Conservation (phyloP, 2,888 invertebrate species). For the Schizaphis graminum region DNA sequence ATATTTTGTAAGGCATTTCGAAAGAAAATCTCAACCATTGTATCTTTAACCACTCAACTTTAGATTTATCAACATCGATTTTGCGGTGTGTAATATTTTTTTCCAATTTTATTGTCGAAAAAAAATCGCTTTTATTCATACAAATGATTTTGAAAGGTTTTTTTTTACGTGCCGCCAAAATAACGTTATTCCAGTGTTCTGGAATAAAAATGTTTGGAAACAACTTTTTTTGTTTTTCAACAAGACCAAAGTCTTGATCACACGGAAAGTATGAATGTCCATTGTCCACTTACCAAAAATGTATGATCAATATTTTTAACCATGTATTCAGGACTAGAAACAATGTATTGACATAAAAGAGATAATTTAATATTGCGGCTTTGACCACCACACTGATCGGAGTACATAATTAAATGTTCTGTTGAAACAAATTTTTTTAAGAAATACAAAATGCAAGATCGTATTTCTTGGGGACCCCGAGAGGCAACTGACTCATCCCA, state of each 20-base stretch:
- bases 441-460: conserved; percentile 33
- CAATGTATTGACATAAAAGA: conserved; percentile 12
- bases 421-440: conserved; percentile 22
- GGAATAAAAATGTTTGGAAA: neutral
- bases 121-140: conserved; percentile 14
- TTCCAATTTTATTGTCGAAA: neutral
- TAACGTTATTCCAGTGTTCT: conserved; percentile 26
- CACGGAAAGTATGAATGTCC: conserved; percentile 36
- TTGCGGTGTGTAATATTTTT: conserved; percentile 5
- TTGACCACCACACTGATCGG: conserved; percentile 21
- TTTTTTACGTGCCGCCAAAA: conserved; percentile 30
- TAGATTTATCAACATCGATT: conserved; percentile 10
- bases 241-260: conserved; percentile 34
- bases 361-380: conserved; percentile 30
- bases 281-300: conserved; percentile 30
- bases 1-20: conserved; percentile 27
- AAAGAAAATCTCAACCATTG: conserved; percentile 12
- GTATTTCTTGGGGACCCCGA: conserved; percentile 18
- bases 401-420: conserved; percentile 37
- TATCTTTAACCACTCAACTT: conserved; percentile 30
- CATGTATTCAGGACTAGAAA: conserved; percentile 17
- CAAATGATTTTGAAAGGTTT: conserved; percentile 35
- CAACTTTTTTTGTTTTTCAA: conserved; percentile 36
- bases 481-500: conserved; percentile 25
- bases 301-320: conserved; percentile 29